A percentile compares a stretch with the other conserved stretches of the same genome.
Evolutionary conservation across 2,113 vertebrate genomes (phyloP).

Genomic region (Oryzias woworae): DNA sequence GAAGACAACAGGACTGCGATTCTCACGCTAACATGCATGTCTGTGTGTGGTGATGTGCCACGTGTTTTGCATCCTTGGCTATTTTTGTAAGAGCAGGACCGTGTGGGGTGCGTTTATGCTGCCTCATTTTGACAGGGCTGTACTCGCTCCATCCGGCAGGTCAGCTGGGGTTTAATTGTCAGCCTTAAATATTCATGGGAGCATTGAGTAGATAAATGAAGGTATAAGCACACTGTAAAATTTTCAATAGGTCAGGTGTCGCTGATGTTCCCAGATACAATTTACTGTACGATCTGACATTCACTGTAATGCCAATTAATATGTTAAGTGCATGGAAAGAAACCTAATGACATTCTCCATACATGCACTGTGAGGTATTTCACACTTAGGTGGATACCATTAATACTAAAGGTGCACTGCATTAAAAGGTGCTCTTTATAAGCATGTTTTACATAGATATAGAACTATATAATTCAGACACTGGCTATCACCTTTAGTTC

Average conservation of each 20-base stretch:
- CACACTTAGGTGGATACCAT: conserved; percentile 61
- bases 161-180: conserved; percentile 80
- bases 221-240: conserved; percentile 79
- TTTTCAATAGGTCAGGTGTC: conserved; percentile 80
- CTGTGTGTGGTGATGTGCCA: conserved; percentile 6
- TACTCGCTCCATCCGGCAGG: conserved; percentile 58
- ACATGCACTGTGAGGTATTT: conserved; percentile 73
- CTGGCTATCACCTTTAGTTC: conserved; percentile 64
- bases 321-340: conserved; percentile 76
- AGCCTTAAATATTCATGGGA: conserved; percentile 81
- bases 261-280: conserved; percentile 73
- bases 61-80: conserved; percentile 11
- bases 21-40: conserved; percentile 40
- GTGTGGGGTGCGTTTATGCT: conserved; percentile 41
- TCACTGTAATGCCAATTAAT: conserved; percentile 76
- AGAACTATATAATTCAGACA: conserved; percentile 68
- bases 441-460: conserved; percentile 67
- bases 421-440: conserved; percentile 66
- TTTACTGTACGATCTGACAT: conserved; percentile 76
- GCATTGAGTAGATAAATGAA: conserved; percentile 80
- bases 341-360: conserved; percentile 74
- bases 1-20: conserved; percentile 45
- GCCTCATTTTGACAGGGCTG: conserved; percentile 53
- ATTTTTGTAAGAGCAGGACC: conserved; percentile 28
- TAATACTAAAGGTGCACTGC: conserved; percentile 56